Base-by-base conservation (phyloP, 2,113 vertebrate genomes). In the Tiliqua scincoides region DNA sequence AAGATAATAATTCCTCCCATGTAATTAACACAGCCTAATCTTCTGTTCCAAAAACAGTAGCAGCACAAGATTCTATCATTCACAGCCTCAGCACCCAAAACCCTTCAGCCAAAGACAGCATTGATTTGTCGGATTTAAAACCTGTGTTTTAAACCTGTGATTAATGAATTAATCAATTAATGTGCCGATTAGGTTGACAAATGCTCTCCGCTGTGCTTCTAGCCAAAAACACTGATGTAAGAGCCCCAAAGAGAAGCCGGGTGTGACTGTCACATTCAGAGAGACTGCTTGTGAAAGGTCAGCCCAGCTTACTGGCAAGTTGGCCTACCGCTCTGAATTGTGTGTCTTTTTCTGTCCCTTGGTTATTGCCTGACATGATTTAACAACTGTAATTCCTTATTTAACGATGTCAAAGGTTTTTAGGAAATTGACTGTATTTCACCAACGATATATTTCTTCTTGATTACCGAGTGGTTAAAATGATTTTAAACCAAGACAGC, bases 401-500 rank as follows among this genome's bases (percentile, higher is more conserved):
- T 97, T 97, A 97, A 97, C 96, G 91, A 97, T 96, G 97, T 96
- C 97, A 97, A 97, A 97, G 97, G 97, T 96, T 97, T 97, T 97
- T 96, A 95, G 96, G 96, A 95, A 97, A 97, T 96, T 96, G 96
- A 97, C 96, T 95, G 95, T 95, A 96, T 97, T 97, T 96, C 96
- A 97, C 96, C 96, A 94, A 94, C 95, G 88, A 96, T 96, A 96
- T 97, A 97, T 97, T 97, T 97, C 96, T 97, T 97, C 94, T 96
- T 96, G 95, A 97, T 97, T 97, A 97, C 96, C 72, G 95, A 96
- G 97, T 89, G 97, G 97, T 97, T 97, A 96, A 97, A 97, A 97
- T 96, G 96, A 97, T 97, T 97, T 97, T 97, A 97, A 97, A 97
- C 96, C 96, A 97, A 96, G 97, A 96, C 96, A 97, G 97, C 96